Evolutionary conservation across 2,113 vertebrate species (phyloP), one percentile per base, ranked within the genome.

Genomic region (Saccopteryx bilineata): DNA sequence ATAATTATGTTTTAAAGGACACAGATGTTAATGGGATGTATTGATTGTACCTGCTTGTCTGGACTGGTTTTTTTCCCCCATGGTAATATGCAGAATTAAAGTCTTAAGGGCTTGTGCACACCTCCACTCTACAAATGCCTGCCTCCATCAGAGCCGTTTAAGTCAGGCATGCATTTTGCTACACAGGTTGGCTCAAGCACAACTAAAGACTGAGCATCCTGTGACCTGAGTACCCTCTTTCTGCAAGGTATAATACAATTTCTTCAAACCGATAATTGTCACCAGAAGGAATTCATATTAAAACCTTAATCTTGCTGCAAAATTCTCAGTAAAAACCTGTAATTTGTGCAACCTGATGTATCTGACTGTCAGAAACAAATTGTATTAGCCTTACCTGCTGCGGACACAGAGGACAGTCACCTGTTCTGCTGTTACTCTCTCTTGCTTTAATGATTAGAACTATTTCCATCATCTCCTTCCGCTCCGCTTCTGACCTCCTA

Each of bases 261-360:
- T 91, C 94, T 98, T 97, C 98, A 97, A 97, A 95, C 63, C 93
- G 93, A 96, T 97, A 92, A 98, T 98, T 98, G 97, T 98, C 97
- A 96, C 90, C 94, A 98, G 97, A 97, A 98, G 88, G 93, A 97
- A 98, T 98, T 97, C 96, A 93, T 96, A 98, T 98, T 98, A 98
- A 98, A 98, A 97, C 93, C 96, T 96, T 98, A 97, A 97, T 98
- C 97, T 98, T 85, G 68, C 95, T 96, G 82, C 80, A 96, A 98
- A 94, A 97, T 98, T 94, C 97, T 85, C 66, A 21, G 98, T 97
- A 97, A 98, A 98, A 98, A 96, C 96, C 96, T 97, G 79, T 98
- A 97, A 98, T 98, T 97, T 98, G 96, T 96, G 95, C 97, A 96
- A 68, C 91, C 80, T 76, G 84, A 66, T 91, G 95, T 96, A 96